Evolutionary conservation across 2,113 vertebrate species (phyloP), one percentile per base, ranked within the genome.

Genomic region (Alligator sinensis): DNA sequence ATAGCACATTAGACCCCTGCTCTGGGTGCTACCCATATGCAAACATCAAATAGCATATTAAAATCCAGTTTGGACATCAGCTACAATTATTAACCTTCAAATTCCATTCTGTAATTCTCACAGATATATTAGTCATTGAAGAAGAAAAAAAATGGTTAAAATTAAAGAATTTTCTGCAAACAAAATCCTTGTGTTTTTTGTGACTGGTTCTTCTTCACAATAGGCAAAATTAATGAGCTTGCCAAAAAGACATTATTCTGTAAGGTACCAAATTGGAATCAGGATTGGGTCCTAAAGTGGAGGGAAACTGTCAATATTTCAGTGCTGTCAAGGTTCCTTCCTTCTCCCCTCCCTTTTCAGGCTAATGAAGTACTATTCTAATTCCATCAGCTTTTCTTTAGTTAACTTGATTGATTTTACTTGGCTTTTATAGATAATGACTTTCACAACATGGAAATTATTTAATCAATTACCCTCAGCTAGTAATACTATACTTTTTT

Each of bases 321-420:
- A 13, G 24, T 5, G 11, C 18, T 85, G 13, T 61, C 19, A 61
- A 47, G 47, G 47, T 47, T 47, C 47, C 47, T 62, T 38, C 11
- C 27, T 22, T 55, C 3, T 34, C 11, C 14, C 55, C 84, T 90
- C 81, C 34, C 18, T 47, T 47, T 47, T 47, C 75, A 18, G 82
- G 27, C 79, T 14, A 70, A 64, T 11, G 61, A 70, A 91, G 63
- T 77, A 47, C 61, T 54, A n/a, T 86, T 95, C 16, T 19, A 93
- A 89, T 83, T 86, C 34, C 90, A 90, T 86, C 85, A 77, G 80
- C 74, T 89, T 84, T 83, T 85, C 25, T 82, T 85, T 91, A 96
- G 90, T 91, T 90, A 92, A 72, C 60, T 89, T 89, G 89, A 94
- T 77, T 96, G 91, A 96, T 91, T 95, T 90, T 27, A 81, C 75